Base-by-base conservation (phyloP, 2,113 vertebrate species). In the Leuciscus idus region DNA sequence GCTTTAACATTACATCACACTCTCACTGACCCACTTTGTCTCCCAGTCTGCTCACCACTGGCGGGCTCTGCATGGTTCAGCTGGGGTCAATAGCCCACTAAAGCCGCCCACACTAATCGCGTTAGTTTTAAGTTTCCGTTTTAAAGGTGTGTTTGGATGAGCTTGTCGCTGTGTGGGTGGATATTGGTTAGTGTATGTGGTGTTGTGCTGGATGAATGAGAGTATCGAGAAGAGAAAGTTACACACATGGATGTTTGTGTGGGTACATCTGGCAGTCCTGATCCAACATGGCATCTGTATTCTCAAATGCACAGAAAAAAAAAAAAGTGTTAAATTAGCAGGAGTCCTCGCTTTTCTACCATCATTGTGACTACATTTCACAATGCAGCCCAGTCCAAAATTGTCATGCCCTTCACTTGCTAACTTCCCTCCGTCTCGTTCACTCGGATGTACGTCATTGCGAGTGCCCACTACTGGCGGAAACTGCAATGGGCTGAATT, bases 1-100 rank as follows among this genome's bases (percentile, higher is more conserved):
- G 88, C 91, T 90, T 89, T 83, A 89, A 83, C 62, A 43, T 92
- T 88, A 79, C 86, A 89, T 92, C 91, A 90, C 68, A 52, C 81
- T 86, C 81, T 81, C 87, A 83, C 85, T 91, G 92, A 92, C 92
- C 91, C 87, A 89, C 82, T 88, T 90, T 91, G 89, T 84, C 83
- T 62, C 55, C 62, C 89, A 86, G 86, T 86, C 84, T 85, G 84
- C 87, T 85, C 88, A 86, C 68, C 85, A 85, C 46, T 52, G 48
- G 52, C 70, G 57, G 64, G 81, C 43, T 66, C 78, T 68, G 30
- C 79, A 55, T 79, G 83, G 88, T 84, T 89, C 90, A 90, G 59
- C 39, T 76, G 80, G 84, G 89, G 88, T 84, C 81, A 83, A 46
- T 78, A 72, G 85, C 74, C 64, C 78, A 57, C 64, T 81, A 89